Evolutionary conservation across 1,140 invertebrate genomes (phyloP).

Genomic region (Drosophila subpulchrella): DNA sequence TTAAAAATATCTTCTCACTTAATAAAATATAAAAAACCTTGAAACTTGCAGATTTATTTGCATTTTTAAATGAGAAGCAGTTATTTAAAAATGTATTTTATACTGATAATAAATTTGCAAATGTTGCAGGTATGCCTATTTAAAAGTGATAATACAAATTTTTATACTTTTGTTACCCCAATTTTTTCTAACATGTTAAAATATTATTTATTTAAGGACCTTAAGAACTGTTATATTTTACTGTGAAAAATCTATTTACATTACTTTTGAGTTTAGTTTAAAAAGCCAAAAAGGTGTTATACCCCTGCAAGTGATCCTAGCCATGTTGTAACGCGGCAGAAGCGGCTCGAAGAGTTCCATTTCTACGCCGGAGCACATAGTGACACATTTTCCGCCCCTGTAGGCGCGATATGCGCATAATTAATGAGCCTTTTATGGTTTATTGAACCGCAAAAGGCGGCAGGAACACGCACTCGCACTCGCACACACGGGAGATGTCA

Average conservation of each 20-base stretch:
- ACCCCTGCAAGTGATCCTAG: background rate
- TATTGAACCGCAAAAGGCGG: slow-evolving; percentile 79
- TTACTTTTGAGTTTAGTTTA: too few species aligned
- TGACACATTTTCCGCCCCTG: slow-evolving; percentile 81
- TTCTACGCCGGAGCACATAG: slow-evolving; percentile 50
- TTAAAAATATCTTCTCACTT: background rate
- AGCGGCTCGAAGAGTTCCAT: slow-evolving; percentile 15
- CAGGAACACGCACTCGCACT: slow-evolving; percentile 28
- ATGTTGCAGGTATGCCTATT: too few species aligned
- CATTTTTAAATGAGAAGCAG: too few species aligned
- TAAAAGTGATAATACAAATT: too few species aligned
- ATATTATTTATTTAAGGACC: too few species aligned
- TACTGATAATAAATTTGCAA: too few species aligned
- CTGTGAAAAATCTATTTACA: too few species aligned
- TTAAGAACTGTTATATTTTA: too few species aligned
- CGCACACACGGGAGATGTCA: slow-evolving; percentile 55
- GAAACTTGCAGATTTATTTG: too few species aligned
- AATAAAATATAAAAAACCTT: too few species aligned
- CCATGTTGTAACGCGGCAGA: slow-evolving; percentile 25
- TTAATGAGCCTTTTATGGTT: slow-evolving; percentile 84
- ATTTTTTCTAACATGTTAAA: background rate
- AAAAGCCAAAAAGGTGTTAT: background rate
- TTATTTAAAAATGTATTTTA: too few species aligned
- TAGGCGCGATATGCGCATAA: slow-evolving; percentile 84
- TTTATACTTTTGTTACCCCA: too few species aligned